phyloP scores from a whole-genome alignment of 2,888 invertebrate genomes.

The Crocallis elinguaria region DNA sequence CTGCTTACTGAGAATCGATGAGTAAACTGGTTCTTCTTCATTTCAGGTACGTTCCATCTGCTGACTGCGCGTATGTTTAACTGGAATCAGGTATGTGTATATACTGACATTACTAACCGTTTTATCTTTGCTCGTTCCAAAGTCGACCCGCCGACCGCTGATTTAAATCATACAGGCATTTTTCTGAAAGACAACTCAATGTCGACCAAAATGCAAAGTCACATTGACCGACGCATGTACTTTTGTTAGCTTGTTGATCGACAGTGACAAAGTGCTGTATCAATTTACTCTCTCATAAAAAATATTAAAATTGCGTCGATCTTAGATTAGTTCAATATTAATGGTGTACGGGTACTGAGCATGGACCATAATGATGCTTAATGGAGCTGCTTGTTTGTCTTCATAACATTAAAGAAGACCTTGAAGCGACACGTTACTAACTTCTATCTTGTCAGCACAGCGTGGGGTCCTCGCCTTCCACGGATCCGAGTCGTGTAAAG shows the following conservation, averaged over 20 bases:
- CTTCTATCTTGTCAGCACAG: constrained; percentile 19
- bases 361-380: constrained; percentile 10
- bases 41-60: constrained; percentile 33
- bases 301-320: constrained; percentile 9
- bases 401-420: constrained; percentile 14
- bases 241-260: constrained; percentile 28
- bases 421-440: constrained; percentile 18
- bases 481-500: constrained; percentile 21
- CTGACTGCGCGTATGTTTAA: constrained; percentile 15
- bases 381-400: constrained; percentile 14
- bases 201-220: constrained; percentile 32
- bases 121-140: constrained; percentile 39
- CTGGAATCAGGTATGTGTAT: constrained; percentile 55
- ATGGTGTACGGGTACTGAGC: constrained; percentile 3
- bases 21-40: constrained; percentile 54
- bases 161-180: constrained; percentile 44
- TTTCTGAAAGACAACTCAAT: constrained; percentile 41
- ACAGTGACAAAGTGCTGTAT: constrained; percentile 26
- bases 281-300: constrained; percentile 16
- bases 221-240: constrained; percentile 32
- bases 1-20: constrained; percentile 50
- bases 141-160: constrained; percentile 43
- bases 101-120: constrained; percentile 42
- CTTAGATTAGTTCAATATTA: constrained; percentile 3
- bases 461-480: constrained; percentile 26